phyloP scores from a whole-genome alignment of 1,140 invertebrate genomes.

The Neodiprion lecontei region DNA sequence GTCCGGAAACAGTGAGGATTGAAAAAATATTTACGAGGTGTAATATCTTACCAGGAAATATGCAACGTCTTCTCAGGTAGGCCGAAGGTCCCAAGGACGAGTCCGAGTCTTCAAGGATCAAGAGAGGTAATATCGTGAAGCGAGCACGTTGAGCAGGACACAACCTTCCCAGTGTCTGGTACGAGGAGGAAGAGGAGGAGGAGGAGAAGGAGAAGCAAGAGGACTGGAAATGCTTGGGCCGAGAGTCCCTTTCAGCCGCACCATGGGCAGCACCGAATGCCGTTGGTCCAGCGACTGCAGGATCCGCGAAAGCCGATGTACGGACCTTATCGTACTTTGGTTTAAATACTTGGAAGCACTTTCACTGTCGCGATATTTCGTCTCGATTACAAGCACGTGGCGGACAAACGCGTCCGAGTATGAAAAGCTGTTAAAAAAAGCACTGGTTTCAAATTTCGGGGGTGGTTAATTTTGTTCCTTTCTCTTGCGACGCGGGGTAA shows the following conservation, averaged over 20 bases:
- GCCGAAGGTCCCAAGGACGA: background rate
- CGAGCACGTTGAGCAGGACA: background rate
- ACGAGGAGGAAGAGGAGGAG: background rate
- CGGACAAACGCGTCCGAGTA: background rate
- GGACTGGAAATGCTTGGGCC: too few species aligned
- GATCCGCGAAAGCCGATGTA: background rate
- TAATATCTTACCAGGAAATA: background rate
- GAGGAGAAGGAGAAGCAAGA: background rate
- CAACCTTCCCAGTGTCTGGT: background rate
- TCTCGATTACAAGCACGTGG: background rate
- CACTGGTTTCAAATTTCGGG: too few species aligned
- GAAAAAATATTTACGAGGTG: background rate
- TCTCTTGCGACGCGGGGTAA: background rate
- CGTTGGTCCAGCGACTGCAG: background rate
- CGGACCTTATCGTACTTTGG: background rate
- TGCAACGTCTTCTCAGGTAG: constrained; percentile 4
- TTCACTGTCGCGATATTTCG: background rate
- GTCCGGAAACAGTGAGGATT: too few species aligned
- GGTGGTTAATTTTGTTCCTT: too few species aligned
- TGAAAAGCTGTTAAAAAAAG: too few species aligned
- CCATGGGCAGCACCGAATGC: too few species aligned
- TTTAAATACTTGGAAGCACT: background rate
- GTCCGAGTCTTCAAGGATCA: background rate
- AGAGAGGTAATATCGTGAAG: background rate
- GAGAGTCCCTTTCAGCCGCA: too few species aligned